phyloP scores from a whole-genome alignment of 2,113 vertebrate species.

The Lanius ludovicianus region DNA sequence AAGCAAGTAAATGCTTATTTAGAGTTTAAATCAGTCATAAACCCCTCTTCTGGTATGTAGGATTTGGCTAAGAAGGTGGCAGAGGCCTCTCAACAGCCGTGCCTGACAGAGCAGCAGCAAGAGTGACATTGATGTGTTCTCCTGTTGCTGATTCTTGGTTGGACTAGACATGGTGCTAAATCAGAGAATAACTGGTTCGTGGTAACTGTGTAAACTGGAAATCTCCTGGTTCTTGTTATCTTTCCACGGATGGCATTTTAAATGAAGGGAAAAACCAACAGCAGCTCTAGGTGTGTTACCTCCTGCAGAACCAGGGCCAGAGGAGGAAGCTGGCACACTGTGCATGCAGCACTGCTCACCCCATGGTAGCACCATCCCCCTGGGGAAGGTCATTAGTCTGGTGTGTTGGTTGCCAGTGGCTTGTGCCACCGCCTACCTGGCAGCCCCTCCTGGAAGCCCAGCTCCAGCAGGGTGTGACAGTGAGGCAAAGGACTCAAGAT shows the following conservation, averaged over 20 bases:
- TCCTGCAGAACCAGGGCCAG: not conserved
- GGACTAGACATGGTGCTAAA: not conserved
- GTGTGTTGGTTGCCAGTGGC: not conserved
- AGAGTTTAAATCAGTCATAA: conserved; percentile 5
- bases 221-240: not conserved
- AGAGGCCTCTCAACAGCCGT: not conserved
- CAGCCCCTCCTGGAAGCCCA: not conserved
- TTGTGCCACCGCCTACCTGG: not conserved
- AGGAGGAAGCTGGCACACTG: fast-evolving
- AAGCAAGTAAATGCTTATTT: not conserved
- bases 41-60: not conserved
- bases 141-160: not conserved
- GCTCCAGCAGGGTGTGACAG: not conserved
- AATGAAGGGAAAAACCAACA: not conserved
- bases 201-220: not conserved
- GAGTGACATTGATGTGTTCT: not conserved
- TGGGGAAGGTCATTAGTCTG: not conserved
- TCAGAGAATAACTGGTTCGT: not conserved
- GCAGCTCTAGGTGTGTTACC: not conserved
- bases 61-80: not conserved
- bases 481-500: not conserved
- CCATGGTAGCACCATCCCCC: not conserved
- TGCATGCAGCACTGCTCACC: not conserved
- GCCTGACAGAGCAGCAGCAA: not conserved
- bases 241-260: not conserved